These are phyloP conservation scores for Eristalis intricaria DNA, from an alignment of 2,888 invertebrate species.

Conservation along the genomic window DNA sequence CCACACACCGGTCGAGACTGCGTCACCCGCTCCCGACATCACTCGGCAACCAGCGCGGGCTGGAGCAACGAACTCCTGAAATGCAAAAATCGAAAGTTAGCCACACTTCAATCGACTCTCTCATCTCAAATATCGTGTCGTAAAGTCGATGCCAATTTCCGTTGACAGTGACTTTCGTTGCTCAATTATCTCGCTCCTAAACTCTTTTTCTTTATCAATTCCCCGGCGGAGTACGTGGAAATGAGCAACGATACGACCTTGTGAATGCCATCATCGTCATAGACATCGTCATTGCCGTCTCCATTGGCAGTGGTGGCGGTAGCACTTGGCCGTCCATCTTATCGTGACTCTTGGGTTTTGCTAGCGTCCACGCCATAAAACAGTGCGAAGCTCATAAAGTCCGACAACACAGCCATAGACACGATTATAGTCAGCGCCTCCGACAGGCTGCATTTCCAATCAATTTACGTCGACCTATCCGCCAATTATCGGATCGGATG, in stretches of 20 bases:
- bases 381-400: constrained; percentile 20
- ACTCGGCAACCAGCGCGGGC: neutral
- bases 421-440: neutral
- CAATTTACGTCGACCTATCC: constrained; percentile 44
- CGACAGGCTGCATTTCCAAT: constrained; percentile 22
- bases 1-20: neutral
- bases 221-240: neutral
- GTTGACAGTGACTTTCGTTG: constrained; percentile 17
- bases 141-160: constrained; percentile 35
- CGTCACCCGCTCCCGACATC: neutral
- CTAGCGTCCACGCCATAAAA: constrained; percentile 25
- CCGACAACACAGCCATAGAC: neutral
- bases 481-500: constrained; percentile 27
- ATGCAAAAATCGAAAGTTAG: constrained; percentile 59
- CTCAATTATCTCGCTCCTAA: neutral
- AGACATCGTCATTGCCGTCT: neutral
- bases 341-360: neutral
- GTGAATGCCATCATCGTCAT: constrained; percentile 18
- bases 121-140: constrained; percentile 30
- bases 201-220: constrained; percentile 31
- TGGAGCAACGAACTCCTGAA: constrained; percentile 54
- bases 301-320: neutral
- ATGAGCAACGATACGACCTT: constrained; percentile 49
- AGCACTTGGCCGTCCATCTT: neutral
- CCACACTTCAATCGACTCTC: constrained; percentile 18